phyloP scores from a whole-genome alignment of 2,888 invertebrate genomes.

The Rhamnusium bicolor region DNA sequence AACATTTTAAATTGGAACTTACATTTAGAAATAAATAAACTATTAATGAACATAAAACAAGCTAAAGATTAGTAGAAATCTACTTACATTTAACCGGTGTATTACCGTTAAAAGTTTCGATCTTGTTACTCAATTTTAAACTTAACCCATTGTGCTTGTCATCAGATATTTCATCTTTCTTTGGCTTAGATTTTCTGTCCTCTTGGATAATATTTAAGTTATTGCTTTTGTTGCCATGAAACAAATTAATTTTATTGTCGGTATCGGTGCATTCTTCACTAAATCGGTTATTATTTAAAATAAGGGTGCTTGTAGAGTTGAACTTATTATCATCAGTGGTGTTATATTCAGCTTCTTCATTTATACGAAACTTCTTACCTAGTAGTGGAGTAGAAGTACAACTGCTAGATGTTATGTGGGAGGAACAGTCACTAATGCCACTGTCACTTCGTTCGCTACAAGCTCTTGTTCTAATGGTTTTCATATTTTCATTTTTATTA shows the following conservation, averaged over 20 bases:
- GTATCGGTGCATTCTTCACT: not conserved
- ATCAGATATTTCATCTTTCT: not conserved
- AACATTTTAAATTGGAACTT: no score
- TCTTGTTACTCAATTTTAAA: constrained; percentile 52
- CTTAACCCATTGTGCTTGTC: constrained; percentile 24
- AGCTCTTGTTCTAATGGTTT: constrained; percentile 56
- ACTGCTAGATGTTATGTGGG: constrained; percentile 58
- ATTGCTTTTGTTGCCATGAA: constrained; percentile 9
- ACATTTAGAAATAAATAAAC: no score
- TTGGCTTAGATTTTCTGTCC: constrained; percentile 24
- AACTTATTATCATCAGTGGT: constrained; percentile 29
- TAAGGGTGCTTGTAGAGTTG: constrained; percentile 30
- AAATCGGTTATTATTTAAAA: constrained; percentile 33
- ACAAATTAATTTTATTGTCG: constrained; percentile 8
- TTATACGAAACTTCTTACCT: constrained; percentile 65
- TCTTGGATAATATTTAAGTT: constrained; percentile 8
- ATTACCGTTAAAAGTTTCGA: constrained; percentile 54
- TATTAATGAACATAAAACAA: not conserved
- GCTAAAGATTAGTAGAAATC: not conserved
- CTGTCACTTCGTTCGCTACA: constrained; percentile 75
- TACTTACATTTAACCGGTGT: constrained; percentile 56
- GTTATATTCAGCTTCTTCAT: constrained; percentile 62
- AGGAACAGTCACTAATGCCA: constrained; percentile 75
- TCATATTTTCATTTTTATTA: constrained; percentile 41
- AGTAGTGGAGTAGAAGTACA: constrained; percentile 64